Evolutionary conservation across 1,140 invertebrate species (phyloP), one percentile per base, ranked within the genome.

Genomic region (Cyphomyrmex costatus): DNA sequence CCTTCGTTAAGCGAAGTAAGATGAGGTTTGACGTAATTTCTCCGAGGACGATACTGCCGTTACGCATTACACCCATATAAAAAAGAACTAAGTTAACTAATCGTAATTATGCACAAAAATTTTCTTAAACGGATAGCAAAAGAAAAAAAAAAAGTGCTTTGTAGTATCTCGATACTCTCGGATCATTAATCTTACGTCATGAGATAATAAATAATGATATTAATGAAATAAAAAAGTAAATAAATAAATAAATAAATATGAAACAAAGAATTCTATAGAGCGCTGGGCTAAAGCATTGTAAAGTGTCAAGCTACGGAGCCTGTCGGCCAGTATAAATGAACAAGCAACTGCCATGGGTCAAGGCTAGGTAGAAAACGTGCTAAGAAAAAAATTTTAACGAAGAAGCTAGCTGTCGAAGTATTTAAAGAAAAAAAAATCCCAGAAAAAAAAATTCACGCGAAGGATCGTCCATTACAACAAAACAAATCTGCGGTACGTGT

Each of bases 271-370:
- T 90, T 79, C 77, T 89, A n/a, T n/a, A 84, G 86, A 89, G 76
- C 65, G 65, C 80, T 74, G 78, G 84, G 86, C 83, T 86, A 86
- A 83, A 74, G 79, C 88, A 91, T 89, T 89, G 88, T 91, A 91
- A 91, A 91, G 89, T 92, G 89, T 90, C 85, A 93, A 91, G 91
- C 89, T 92, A 86, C 91, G 89, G 87, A 94, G 91, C 89, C 92
- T 93, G 88, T 92, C 92, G 92, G 93, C 91, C 91, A 92, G 93
- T 92, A 90, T 83, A 90, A 85, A 91, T 93, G 90, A 93, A 93
- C 91, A 91, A 93, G 93, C 91, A 93, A 94, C 93, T 94, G 93
- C 93, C 93, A 94, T 93, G 92, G 92, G 91, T 93, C 85, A 91
- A 90, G 91, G 91, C 87, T 93, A 93, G 88, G 78, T 93, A 93